A percentile compares a stretch with the other conserved stretches of the same genome.
These are phyloP conservation scores for Chroicocephalus ridibundus DNA, from an alignment of 2,113 vertebrate species.

Conservation along the genomic window DNA sequence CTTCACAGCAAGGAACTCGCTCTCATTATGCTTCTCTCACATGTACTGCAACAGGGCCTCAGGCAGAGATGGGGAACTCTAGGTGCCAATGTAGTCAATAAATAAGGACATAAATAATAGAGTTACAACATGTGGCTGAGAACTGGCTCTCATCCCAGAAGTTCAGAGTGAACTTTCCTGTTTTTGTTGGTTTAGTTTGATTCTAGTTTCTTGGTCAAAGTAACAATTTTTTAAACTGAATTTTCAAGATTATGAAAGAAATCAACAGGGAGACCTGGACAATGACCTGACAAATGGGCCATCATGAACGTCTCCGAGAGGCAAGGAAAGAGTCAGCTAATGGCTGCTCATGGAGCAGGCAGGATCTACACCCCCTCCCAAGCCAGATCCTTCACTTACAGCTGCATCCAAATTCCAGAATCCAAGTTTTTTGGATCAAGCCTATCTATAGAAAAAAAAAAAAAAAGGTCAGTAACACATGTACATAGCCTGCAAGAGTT, in stretches of 20 bases:
- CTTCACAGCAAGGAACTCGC: background rate
- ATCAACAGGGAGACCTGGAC: background rate
- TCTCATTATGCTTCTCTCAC: background rate
- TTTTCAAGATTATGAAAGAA: background rate
- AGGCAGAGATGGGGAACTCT: background rate
- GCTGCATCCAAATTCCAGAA: background rate
- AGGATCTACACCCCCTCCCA: background rate
- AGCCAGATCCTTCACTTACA: background rate
- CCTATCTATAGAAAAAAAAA: background rate
- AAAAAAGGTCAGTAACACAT: background rate
- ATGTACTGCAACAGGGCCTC: background rate
- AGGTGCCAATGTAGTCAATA: conserved; percentile 61
- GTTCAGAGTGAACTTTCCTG: conserved; percentile 16
- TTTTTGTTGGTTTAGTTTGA: conserved; percentile 26
- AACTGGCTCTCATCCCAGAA: conserved; percentile 54
- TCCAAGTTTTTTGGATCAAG: background rate
- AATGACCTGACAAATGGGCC: background rate
- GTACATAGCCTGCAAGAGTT: background rate
- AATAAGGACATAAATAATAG: conserved; percentile 58
- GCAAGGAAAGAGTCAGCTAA: background rate
- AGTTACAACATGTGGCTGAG: conserved; percentile 21
- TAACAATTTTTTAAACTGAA: background rate
- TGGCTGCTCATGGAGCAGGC: background rate
- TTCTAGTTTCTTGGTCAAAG: background rate
- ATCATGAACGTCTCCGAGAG: background rate